A percentile compares a stretch with the other conserved stretches of the same genome.
Evolutionary conservation across 2,113 vertebrate species (phyloP).

Genomic region (Pelobates fuscus): DNA sequence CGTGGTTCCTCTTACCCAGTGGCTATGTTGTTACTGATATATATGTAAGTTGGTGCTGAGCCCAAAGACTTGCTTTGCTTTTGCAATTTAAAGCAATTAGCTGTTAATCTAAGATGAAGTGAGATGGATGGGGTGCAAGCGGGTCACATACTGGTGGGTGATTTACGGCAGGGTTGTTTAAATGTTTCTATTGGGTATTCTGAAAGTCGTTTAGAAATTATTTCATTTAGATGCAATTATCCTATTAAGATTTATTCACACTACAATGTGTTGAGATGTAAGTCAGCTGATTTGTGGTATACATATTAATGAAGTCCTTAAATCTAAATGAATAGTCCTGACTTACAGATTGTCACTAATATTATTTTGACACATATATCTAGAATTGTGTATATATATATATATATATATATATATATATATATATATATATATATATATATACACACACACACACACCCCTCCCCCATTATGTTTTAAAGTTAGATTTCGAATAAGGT

Average conservation of each 20-base stretch:
- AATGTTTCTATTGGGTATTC: not conserved
- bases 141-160: conserved; percentile 9
- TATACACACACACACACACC: too few species aligned
- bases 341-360: too few species aligned
- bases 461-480: too few species aligned
- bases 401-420: too few species aligned
- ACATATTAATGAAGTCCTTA: too few species aligned
- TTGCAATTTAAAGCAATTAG: conserved; percentile 43
- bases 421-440: too few species aligned
- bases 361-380: too few species aligned
- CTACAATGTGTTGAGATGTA: not conserved
- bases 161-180: conserved; percentile 9
- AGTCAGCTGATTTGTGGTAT: too few species aligned
- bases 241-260: not conserved
- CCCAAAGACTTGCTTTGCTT: conserved; percentile 25
- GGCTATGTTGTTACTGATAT: conserved; percentile 18
- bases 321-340: too few species aligned
- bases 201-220: not conserved
- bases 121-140: not conserved
- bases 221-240: not conserved
- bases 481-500: too few species aligned
- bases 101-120: conserved; percentile 22
- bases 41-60: conserved; percentile 21
- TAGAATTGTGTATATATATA: too few species aligned
- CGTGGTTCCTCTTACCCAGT: conserved; percentile 49